Conservation (phyloP, 1,140 invertebrate species). For the Heliconius eleuchia region DNA sequence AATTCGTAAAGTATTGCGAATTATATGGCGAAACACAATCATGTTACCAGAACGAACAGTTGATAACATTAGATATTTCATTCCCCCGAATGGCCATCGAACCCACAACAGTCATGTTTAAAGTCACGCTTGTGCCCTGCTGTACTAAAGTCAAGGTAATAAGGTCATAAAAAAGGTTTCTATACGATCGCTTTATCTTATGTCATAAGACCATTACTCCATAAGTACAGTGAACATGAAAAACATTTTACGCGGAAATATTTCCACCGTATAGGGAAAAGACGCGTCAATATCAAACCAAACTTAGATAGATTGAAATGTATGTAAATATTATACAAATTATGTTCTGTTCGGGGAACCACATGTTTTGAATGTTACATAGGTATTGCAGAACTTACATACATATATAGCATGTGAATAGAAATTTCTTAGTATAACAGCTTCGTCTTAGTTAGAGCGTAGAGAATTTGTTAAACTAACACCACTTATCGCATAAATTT, state of each 20-base stretch:
- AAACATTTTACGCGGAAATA: conserved; percentile 13
- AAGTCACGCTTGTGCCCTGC: no score
- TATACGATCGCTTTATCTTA: not conserved
- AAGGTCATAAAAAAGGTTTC: not conserved
- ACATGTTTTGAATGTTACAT: not conserved
- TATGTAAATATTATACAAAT: not conserved
- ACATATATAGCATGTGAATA: not conserved
- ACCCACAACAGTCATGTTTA: no score
- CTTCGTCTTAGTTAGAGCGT: not conserved
- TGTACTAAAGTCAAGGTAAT: no score
- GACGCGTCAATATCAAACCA: not conserved
- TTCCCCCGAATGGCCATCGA: no score
- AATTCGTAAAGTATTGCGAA: no score
- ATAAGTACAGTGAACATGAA: conserved; percentile 20
- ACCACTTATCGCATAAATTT: no score
- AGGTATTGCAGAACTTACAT: not conserved
- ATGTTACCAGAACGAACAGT: no score
- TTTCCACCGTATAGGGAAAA: not conserved
- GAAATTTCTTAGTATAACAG: not conserved
- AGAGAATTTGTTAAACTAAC: no score
- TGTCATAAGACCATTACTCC: not conserved
- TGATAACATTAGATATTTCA: no score
- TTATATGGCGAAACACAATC: no score
- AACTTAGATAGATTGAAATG: not conserved
- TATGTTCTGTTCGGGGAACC: not conserved